A percentile compares a stretch with the other conserved stretches of the same genome.
Conservation (phyloP, 2,113 vertebrate species). For the Parotia lawesii region DNA sequence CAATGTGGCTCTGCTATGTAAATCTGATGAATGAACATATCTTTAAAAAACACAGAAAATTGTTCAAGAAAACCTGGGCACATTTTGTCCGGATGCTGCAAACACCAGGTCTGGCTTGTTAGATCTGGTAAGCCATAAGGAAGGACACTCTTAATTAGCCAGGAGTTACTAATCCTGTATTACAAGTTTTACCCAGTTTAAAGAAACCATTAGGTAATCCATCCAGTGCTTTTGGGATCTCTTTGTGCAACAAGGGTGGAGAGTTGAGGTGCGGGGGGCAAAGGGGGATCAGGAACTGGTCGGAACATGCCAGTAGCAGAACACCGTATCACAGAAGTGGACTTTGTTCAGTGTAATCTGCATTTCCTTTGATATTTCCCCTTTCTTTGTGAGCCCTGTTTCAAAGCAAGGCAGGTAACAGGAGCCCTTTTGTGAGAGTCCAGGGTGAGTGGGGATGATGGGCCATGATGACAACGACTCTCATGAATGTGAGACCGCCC, state of each 20-base stretch:
- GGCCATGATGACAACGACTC: not conserved
- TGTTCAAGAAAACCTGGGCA: not conserved
- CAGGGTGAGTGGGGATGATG: not conserved
- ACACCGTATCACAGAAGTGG: not conserved
- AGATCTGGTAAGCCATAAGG: conserved; percentile 19
- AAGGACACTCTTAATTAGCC: conserved; percentile 48
- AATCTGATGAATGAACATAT: not conserved
- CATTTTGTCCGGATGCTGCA: conserved; percentile 8
- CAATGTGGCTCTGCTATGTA: not conserved
- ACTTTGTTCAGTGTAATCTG: not conserved
- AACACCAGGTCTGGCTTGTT: conserved; percentile 14
- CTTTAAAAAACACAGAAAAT: not conserved
- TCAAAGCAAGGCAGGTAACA: not conserved
- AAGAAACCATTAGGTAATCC: conserved; percentile 69
- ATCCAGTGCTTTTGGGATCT: conserved; percentile 35
- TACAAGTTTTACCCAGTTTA: conserved; percentile 60
- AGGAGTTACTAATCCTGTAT: conserved; percentile 52
- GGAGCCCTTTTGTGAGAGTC: not conserved
- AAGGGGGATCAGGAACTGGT: conserved; percentile 6
- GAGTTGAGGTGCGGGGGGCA: not conserved
- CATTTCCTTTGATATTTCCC: not conserved
- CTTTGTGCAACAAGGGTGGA: conserved; percentile 57
- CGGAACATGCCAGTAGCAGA: conserved; percentile 18
- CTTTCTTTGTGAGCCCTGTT: not conserved
- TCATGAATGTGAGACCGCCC: not conserved